Evolutionary conservation across 2,888 invertebrate genomes (phyloP), one percentile per base, ranked within the genome.

Genomic region (Eristalis intricaria): DNA sequence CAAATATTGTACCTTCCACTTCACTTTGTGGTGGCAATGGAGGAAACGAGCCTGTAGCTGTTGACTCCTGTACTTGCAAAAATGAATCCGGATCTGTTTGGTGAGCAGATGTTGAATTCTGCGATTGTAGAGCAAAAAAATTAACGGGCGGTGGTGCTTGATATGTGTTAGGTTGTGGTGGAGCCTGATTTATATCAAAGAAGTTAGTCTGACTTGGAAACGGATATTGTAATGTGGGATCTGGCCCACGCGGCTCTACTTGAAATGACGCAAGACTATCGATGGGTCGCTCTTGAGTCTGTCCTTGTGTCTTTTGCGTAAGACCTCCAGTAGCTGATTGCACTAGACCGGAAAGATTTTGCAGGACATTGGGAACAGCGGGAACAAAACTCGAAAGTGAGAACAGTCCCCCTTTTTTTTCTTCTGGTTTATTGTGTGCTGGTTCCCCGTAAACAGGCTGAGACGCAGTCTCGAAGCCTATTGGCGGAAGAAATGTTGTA

Each of bases 281-380:
- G 3, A n/a, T 4, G 1, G 56, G 40, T 77, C 83, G 77, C 66
- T 69, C 65, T 50, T 65, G 61, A 13, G n/a, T 23, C 7, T 40
- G 60, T 71, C 89, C 81, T 60, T 82, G 56, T 70, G 83, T 74
- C 58, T 85, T 89, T 69, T 89, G 90, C 0, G 85, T 70, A 32
- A 90, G 81, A 38, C 90, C 90, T 5, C 91, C 92, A 7, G 91
- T 90, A 38, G 92, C 91, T 11, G 92, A 91, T 89, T 92, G 91
- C 26, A 92, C 92, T 11, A 93, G 84, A 0, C 92, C 92, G 0
- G 92, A 90, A 13, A 93, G 90, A 82, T 93, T 93, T 70, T 93
- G 92, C 26, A 88, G 80, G 38, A 89, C 90, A 35, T 84, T 89
- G 0, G 93, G 89, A 0, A 92, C 92, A 1, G 91, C 91, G 13